Evolutionary conservation across 2,888 invertebrate genomes (phyloP).

Genomic region (Endotricha flammealis): DNA sequence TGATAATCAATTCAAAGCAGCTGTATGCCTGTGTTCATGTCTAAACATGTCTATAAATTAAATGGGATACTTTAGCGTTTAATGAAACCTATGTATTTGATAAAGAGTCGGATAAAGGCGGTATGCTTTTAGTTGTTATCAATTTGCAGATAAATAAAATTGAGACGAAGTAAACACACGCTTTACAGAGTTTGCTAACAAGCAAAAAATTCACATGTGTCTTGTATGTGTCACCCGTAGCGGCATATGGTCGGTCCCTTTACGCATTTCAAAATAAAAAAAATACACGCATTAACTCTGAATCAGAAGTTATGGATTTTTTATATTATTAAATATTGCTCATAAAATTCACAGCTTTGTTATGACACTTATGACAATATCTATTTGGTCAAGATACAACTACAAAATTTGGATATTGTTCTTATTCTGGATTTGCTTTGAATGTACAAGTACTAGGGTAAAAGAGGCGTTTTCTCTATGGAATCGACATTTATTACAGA

Average conservation of each 20-base stretch:
- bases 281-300: constrained; percentile 29
- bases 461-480: no score
- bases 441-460: no score
- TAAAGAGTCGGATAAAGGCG: constrained; percentile 2
- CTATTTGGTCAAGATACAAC: constrained; percentile 7
- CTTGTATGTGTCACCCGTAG: constrained; percentile 49
- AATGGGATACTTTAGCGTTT: constrained; percentile 35
- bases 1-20: constrained; percentile 34
- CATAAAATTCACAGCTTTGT: constrained; percentile 6
- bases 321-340: constrained; percentile 19
- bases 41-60: no score
- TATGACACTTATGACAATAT: constrained; percentile 1
- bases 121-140: constrained; percentile 31
- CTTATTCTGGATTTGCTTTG: no score
- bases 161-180: constrained; percentile 28
- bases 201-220: constrained; percentile 49
- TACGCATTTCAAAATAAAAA: constrained; percentile 26
- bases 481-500: no score
- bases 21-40: no score
- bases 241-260: constrained; percentile 39
- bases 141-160: constrained; percentile 34
- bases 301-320: constrained; percentile 42
- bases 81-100: constrained; percentile 15
- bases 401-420: no score
- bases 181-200: constrained; percentile 25